phyloP scores from a whole-genome alignment of 92 coral and sea anemone species.

The Siderastrea radians region DNA sequence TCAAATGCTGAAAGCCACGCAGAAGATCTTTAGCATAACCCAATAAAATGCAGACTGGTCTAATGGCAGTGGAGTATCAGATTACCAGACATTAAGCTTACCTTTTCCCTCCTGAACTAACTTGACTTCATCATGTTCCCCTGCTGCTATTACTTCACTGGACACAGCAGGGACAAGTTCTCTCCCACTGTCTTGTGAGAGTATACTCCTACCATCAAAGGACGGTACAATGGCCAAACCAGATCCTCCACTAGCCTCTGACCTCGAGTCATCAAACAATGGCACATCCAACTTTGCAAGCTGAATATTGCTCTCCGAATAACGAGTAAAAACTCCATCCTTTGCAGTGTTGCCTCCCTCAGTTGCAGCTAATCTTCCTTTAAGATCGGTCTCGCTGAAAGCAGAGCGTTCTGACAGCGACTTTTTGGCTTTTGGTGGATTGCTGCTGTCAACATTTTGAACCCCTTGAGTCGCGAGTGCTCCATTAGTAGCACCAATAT shows the following conservation, averaged over 20 bases:
- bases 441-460: not conserved
- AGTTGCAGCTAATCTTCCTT: not conserved
- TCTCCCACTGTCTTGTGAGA: constrained; percentile 58
- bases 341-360: constrained; percentile 7
- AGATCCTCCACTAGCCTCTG: constrained; percentile 67
- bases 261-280: constrained; percentile 22
- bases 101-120: constrained; percentile 51
- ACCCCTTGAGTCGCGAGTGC: not conserved
- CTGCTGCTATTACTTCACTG: constrained; percentile 27
- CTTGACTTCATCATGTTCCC: not conserved
- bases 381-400: constrained; percentile 48
- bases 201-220: constrained; percentile 27
- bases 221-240: constrained; percentile 72
- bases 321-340: constrained; percentile 8
- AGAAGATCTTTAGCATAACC: too few species aligned
- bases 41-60: too few species aligned
- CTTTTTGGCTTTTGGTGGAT: constrained; percentile 9
- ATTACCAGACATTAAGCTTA: not conserved
- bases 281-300: constrained; percentile 35
- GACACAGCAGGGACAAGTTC: constrained; percentile 56
- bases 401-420: constrained; percentile 26
- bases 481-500: not conserved
- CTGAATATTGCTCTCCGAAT: constrained; percentile 38
- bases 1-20: too few species aligned
- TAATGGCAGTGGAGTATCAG: not conserved